Evolutionary conservation across 2,888 invertebrate species (phyloP), one percentile per base, ranked within the genome.

Genomic region (Caenorhabditis doughertyi): DNA sequence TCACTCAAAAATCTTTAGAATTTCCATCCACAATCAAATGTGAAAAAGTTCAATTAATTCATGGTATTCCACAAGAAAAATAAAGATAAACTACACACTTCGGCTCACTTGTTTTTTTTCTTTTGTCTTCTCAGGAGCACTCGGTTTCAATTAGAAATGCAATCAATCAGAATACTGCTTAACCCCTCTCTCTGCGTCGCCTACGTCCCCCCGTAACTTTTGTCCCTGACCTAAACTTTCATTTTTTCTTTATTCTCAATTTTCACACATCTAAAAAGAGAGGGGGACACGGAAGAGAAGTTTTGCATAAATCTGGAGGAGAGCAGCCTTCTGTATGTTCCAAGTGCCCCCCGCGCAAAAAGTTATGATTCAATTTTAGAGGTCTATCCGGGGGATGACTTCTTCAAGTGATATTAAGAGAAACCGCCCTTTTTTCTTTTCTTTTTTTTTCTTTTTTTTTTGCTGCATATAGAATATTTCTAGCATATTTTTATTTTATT

Each of bases 301-400:
- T 65, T 55, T 65, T 65, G 65, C 68, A 51, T 51, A 68, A 76
- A 53, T 68, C 51, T 32, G 58, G 65, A 9, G 16, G n/a, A 25
- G 39, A 25, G 74, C 56, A 5, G 42, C 49, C 47, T 60, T n/a
- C n/a, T n/a, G n/a, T n/a, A 77, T 77, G 77, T 68, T 68, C 60
- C 68, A 77, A 68, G 77, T 62, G 53, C 62, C 65, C n/a, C n/a
- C 16, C 16, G 13, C 60, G 29, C 27, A 35, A 32, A 23, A 42
- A 29, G 77, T 77, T 77, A 77, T 77, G 77, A 68, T 77, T 77
- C 68, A 77, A 77, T 77, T 77, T 68, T 55, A 68, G 60, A 68
- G 32, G 68, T 77, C 60, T 68, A 62, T 68, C 16, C 18, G 49
- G 23, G 9, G 49, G 77, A 68, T 53, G 77, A 62, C 62, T 68